Conservation (phyloP, 2,797 vertebrate genomes). For the Saxicola maurus region DNA sequence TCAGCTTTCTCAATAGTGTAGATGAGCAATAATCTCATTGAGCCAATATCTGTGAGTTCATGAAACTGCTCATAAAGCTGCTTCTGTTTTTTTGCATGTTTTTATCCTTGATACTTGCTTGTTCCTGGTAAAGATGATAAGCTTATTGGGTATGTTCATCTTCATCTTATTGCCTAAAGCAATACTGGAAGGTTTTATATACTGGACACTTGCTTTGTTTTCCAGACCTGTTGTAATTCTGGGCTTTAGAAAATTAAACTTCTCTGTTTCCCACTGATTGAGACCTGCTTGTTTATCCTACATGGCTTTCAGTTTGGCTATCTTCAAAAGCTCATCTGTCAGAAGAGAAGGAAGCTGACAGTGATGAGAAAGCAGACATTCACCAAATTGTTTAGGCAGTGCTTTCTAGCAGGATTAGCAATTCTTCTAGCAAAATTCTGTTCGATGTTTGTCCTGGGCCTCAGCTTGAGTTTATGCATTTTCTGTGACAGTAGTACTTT, state of each 20-base stretch:
- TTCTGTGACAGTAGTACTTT: background rate
- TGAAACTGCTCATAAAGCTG: background rate
- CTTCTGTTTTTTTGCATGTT: background rate
- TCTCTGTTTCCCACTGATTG: constrained; percentile 16
- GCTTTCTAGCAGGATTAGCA: constrained; percentile 21
- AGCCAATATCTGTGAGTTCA: background rate
- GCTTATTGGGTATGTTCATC: background rate
- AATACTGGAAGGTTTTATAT: background rate
- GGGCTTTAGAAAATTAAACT: constrained; percentile 18
- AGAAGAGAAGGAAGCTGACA: constrained; percentile 44
- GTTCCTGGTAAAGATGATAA: background rate
- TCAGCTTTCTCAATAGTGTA: background rate
- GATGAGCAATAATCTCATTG: background rate
- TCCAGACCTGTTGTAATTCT: background rate
- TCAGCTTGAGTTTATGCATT: background rate
- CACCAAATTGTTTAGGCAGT: constrained; percentile 18
- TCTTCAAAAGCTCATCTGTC: constrained; percentile 55
- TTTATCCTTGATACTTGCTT: background rate
- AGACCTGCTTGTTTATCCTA: constrained; percentile 56
- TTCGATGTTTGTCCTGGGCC: background rate
- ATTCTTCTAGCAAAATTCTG: constrained; percentile 1
- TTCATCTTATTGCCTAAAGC: background rate
- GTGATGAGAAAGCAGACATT: constrained; percentile 51
- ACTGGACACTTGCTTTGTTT: background rate
- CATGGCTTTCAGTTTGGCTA: constrained; percentile 45